phyloP scores from a whole-genome alignment of 30 jellyfish, hydroid and myxozoan genomes.

The Hydractinia echinata region DNA sequence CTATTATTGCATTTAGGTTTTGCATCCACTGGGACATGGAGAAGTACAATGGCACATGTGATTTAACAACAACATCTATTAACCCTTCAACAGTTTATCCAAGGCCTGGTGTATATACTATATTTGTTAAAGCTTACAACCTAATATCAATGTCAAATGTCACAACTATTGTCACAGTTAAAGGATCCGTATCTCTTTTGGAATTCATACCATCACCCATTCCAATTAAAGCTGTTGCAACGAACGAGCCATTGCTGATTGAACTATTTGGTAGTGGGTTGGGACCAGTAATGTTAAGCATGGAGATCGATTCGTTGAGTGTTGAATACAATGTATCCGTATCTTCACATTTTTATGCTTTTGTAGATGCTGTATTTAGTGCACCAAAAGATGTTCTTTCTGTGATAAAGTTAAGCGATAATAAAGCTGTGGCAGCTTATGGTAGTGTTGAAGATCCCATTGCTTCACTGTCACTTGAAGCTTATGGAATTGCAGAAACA shows the following conservation, averaged over 20 bases:
- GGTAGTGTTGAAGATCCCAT: conserved; percentile 56
- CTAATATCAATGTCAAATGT: neutral
- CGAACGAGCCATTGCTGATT: neutral
- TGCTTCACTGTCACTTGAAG: conserved; percentile 18
- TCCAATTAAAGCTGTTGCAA: neutral
- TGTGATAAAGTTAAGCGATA: conserved; percentile 18
- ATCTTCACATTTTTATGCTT: neutral
- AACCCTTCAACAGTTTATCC: neutral
- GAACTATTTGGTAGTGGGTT: neutral
- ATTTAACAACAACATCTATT: neutral
- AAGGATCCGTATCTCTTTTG: neutral
- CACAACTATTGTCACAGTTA: neutral
- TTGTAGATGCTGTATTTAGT: neutral
- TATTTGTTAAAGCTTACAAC: neutral
- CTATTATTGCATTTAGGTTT: neutral
- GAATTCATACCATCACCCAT: neutral
- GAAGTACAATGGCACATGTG: neutral
- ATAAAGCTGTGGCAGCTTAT: conserved; percentile 42
- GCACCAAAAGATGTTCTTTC: conserved; percentile 12
- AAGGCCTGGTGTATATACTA: neutral
- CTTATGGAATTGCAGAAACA: neutral
- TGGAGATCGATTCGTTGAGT: neutral
- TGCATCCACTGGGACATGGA: conserved; percentile 13
- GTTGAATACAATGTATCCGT: neutral
- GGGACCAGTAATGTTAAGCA: neutral